Evolutionary conservation across 2,797 vertebrate genomes (phyloP), one percentile per base, ranked within the genome.

Genomic region (Pteronotus mesoamericanus): DNA sequence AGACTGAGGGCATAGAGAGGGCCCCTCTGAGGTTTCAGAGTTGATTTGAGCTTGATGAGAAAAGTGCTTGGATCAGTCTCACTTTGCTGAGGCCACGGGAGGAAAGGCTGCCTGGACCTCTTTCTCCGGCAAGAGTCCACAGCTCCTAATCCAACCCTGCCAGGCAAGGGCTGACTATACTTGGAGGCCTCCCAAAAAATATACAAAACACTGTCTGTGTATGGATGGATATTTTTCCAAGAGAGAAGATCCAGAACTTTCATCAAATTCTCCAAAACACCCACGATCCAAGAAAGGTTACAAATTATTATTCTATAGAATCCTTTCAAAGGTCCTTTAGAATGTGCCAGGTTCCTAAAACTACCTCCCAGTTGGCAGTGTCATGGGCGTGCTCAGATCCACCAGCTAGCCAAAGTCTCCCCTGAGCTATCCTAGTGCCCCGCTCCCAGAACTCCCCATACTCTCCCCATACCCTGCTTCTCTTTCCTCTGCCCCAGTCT

Each of bases 41-140:
- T 61, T 97, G 96, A 97, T 95, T 95, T 86, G 88, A 95, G 78
- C 86, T 95, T 94, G 79, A 91, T 95, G 86, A 95, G 86, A 89
- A 95, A 94, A 96, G 57, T 80, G 29, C 68, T 80, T 57, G 64
- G 44, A 71, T 83, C 2, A 3, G 91, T 94, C 72, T 92, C 84
- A 80, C 80, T 90, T 90, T 64, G 19, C 69, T 71, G 51, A 95
- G 71, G 82, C 68, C 55, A 68, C 4, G 0, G 59, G 68, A 78
- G n/a, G n/a, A 39, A 53, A 34, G 32, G 79, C 75, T 39, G 61
- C 79, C 71, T 34, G 29, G 66, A 77, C 19, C 29, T 59, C 32
- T 75, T 32, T 91, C 71, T 68, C 64, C 39, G 39, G 26, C 34
- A 89, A 80, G 44, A 90, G 64, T 57, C 53, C 44, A 53, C 5